Percentiles rank a stretch among this genome's conserved stretches.
phyloP scores from a whole-genome alignment of 2,797 vertebrate species.

The Falco berigora region DNA sequence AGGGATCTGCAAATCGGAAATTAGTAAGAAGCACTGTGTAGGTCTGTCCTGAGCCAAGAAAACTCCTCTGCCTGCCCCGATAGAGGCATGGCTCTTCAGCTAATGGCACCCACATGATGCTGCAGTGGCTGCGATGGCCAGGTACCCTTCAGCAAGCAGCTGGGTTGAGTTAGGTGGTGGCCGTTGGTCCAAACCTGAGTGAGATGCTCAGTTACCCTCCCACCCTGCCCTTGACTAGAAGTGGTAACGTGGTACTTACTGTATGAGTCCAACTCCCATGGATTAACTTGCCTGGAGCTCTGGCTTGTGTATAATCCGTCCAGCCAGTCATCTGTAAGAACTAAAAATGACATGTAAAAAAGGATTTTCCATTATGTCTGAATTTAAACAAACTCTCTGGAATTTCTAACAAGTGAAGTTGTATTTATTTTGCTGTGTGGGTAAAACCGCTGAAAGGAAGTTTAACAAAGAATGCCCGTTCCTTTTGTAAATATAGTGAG shows the following conservation, averaged over 20 bases:
- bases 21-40: neutral
- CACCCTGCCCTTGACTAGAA: fast-evolving
- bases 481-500: neutral
- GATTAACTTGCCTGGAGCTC: neutral
- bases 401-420: neutral
- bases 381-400: neutral
- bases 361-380: neutral
- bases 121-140: neutral
- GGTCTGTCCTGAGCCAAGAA: neutral
- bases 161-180: neutral
- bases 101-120: neutral
- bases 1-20: neutral
- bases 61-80: neutral
- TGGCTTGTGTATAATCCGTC: neutral
- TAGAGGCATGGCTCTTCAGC: neutral
- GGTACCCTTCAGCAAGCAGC: too few relatives aligned
- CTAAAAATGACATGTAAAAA: neutral
- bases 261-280: too few relatives aligned
- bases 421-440: neutral
- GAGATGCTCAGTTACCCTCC: neutral
- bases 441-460: neutral
- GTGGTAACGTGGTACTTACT: neutral
- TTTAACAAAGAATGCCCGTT: neutral
- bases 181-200: neutral
- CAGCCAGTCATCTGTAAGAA: neutral